Conservation (phyloP, 2,113 vertebrate genomes). For the Taurulus bubalis region DNA sequence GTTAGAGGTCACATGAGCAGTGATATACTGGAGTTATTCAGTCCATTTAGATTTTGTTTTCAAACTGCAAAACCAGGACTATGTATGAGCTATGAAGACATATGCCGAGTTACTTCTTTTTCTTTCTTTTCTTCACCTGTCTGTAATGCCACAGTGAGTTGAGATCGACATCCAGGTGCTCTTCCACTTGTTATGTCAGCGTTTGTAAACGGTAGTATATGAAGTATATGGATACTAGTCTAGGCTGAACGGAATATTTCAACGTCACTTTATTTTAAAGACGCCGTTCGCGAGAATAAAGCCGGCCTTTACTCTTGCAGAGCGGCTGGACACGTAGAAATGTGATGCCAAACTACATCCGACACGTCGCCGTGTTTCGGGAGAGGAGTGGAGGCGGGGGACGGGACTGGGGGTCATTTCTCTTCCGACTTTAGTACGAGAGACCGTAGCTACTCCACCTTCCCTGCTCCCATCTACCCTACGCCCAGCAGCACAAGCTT, state of each 20-base stretch:
- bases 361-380: constrained; percentile 41
- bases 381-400: neutral
- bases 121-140: neutral
- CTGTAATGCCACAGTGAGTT: constrained; percentile 24
- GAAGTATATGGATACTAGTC: constrained; percentile 16
- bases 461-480: neutral
- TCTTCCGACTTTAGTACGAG: constrained; percentile 14
- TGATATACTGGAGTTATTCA: neutral
- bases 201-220: neutral
- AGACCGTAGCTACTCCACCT: constrained; percentile 26
- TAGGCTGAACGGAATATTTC: constrained; percentile 27
- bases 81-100: constrained; percentile 8
- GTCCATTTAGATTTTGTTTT: too few relatives aligned
- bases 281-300: constrained; percentile 41
- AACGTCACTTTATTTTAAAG: constrained; percentile 52
- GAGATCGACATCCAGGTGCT: neutral
- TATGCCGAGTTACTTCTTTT: neutral
- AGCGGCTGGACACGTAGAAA: constrained; percentile 45
- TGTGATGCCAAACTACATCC: constrained; percentile 69
- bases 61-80: constrained; percentile 10
- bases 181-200: constrained; percentile 9
- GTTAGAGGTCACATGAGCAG: neutral
- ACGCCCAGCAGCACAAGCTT: constrained; percentile 43
- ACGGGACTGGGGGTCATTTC: constrained; percentile 20
- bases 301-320: constrained; percentile 60